Conservation (phyloP, 2,797 vertebrate species). For the Myiothlypis chrysogaster region DNA sequence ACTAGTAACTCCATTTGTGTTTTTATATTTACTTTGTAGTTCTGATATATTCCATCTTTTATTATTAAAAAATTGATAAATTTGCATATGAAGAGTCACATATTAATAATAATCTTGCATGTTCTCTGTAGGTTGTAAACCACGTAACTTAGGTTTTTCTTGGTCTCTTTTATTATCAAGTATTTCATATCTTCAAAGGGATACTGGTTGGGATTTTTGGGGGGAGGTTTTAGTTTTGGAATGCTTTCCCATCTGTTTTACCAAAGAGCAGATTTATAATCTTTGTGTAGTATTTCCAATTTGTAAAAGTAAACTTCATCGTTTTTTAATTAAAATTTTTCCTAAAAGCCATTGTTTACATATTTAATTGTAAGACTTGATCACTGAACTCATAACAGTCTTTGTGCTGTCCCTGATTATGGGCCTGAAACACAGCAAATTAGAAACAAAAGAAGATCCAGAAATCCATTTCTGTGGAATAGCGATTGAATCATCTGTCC, state of each 20-base stretch:
- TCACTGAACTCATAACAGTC: not conserved
- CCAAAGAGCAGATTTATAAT: not conserved
- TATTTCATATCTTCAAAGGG: not conserved
- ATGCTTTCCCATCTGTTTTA: not conserved
- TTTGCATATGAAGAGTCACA: not conserved
- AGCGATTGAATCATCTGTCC: not conserved
- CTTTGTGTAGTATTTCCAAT: not conserved
- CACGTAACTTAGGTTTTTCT: not conserved
- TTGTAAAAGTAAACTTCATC: not conserved
- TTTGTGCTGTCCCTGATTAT: not conserved
- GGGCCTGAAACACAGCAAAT: not conserved
- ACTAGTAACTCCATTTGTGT: not conserved
- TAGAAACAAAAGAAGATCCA: not conserved
- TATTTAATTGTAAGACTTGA: not conserved
- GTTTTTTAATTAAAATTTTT: not conserved
- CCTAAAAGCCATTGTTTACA: not conserved
- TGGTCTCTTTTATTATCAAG: not conserved
- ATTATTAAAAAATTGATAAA: not conserved
- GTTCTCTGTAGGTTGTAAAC: not conserved
- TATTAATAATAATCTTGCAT: not conserved
- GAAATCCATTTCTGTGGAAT: not conserved
- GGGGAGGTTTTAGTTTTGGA: not conserved
- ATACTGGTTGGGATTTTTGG: not conserved
- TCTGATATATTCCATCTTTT: not conserved
- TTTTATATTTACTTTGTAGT: not conserved